Base-by-base conservation (phyloP, 2,113 vertebrate species). In the Nothobranchius furzeri region DNA sequence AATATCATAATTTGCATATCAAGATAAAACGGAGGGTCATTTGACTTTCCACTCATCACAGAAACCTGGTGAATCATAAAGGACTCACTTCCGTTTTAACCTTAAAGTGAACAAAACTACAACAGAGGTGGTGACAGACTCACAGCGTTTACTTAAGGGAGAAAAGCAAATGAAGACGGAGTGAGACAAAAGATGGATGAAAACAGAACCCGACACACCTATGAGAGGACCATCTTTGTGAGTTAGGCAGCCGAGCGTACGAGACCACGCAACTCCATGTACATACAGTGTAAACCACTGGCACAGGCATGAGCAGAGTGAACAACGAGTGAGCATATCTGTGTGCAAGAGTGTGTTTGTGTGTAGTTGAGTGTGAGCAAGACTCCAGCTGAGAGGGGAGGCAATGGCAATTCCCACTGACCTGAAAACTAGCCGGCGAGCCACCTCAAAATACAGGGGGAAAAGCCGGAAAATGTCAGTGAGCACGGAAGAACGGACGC, bases 401-500 rank as follows among this genome's bases (percentile, higher is more conserved):
- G 85, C 81, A 78, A 84, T 85, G 75, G 81, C 84, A 51, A 87
- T 89, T 88, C 88, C 82, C 84, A 82, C 71, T 87, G 88, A 89
- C 89, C 88, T 87, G 88, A 88, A 89, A 89, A 85, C 77, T 50
- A 47, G 83, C 69, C 62, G 25, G 64, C 60, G 50, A 70, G 71
- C 68, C 73, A 85, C 77, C 79, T 84, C 73, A 71, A 78, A 84
- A 81, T 25, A 73, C 9, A 76, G 54, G 71, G 54, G 47, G 43
- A 30, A 48, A 64, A 66, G 53, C 73, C 15, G 65, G 82, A 76
- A 76, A 87, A 85, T 85, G 81, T 87, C 86, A 87, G 76, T 43
- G 81, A 83, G 63, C 80, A 86, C 45, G 50, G 46, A 66, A 55
- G n/a, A 56, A 63, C 62, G 68, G 68, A 65, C 81, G 65, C 7